Evolutionary conservation across 2,113 vertebrate genomes (phyloP).

Genomic region (Calypte anna): DNA sequence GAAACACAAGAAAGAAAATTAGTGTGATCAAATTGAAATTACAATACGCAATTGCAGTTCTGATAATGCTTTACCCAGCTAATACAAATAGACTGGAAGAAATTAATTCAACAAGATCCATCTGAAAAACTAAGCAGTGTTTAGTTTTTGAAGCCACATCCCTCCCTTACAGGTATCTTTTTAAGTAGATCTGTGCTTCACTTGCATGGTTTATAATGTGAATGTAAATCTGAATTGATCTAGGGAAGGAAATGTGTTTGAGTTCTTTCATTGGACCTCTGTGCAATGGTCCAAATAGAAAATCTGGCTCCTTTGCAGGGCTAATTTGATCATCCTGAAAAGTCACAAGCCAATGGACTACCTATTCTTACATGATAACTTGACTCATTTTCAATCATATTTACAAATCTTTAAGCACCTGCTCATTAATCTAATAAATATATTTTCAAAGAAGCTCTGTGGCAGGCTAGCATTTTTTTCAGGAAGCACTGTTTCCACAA

Average conservation of each 20-base stretch:
- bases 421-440: neutral
- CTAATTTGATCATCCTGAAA: neutral
- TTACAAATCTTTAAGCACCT: neutral
- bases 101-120: neutral
- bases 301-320: neutral
- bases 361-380: neutral
- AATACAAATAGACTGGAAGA: slow-evolving; percentile 15
- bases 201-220: neutral
- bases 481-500: neutral
- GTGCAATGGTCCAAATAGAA: neutral
- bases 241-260: neutral
- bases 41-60: slow-evolving; percentile 10
- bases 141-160: neutral
- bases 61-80: neutral
- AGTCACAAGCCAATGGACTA: neutral
- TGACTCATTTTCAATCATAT: neutral
- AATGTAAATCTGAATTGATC: neutral
- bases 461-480: neutral
- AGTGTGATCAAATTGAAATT: slow-evolving; percentile 55
- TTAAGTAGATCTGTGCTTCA: neutral
- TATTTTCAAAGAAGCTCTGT: neutral
- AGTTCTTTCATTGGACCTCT: neutral
- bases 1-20: slow-evolving; percentile 35
- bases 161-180: neutral
- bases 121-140: neutral